Evolutionary conservation across 1,140 invertebrate genomes (phyloP), one percentile per base, ranked within the genome.

Genomic region (Seison nebaliae): DNA sequence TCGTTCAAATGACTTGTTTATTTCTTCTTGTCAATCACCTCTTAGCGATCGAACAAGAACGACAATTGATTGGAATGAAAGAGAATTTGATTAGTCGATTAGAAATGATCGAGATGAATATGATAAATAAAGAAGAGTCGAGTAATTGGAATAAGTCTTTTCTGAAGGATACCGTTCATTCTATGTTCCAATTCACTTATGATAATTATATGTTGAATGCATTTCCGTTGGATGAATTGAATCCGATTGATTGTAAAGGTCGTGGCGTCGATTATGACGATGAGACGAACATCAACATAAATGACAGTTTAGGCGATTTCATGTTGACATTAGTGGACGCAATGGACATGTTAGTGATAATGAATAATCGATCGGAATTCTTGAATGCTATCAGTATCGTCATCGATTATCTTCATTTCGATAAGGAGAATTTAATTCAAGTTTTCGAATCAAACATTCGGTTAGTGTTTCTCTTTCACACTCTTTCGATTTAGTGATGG

Each of bases 401-500:
- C 4, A 59, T 70, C 33, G 61, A 69, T 12, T 57, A 62, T 51
- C 64, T 73, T 4, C 57, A 55, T 20, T 72, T 72, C 51, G 65
- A 72, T 46, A 67, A 69, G 47, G 59, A 67, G 47, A 65, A 57
- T 26, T 70, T 66, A 17, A 67, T 72, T 8, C 71, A 73, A 53
- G 68, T 73, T 8, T 72, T 72, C 57, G 70, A 72, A 54, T 66
- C 65, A 2, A n/a, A 72, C 67, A 36, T 72, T 72, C 28, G 59
- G 68, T 67, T 70, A 52, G 46, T 24, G 18, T 11, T 28, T 16
- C 35, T 11, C 19, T 35, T 35, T 30, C 12, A 30, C 4, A 40
- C 37, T 22, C 6, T 11, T 32, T 32, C 16, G 8, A 11, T 11
- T 7, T 15, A 11, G 16, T 8, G 8, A 11, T 8, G 8, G 9